phyloP scores from a whole-genome alignment of 2,113 vertebrate genomes.

The Lagopus muta region DNA sequence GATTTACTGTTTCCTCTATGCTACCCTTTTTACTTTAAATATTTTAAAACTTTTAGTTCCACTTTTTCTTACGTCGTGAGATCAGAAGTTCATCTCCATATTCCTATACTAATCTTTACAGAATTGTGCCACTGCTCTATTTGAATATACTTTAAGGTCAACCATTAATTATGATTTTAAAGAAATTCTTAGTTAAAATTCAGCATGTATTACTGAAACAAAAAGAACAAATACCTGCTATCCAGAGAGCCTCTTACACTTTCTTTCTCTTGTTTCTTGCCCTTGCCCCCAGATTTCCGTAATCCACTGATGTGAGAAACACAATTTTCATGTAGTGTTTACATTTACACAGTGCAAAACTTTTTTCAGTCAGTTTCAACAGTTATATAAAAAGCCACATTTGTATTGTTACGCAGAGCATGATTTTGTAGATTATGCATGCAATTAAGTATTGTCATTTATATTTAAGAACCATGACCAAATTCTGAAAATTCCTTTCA shows the following conservation, averaged over 20 bases:
- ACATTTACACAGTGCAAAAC: not conserved
- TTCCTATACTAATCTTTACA: not conserved
- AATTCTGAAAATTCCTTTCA: not conserved
- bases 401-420: not conserved
- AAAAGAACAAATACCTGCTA: constrained; percentile 82
- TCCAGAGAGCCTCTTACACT: constrained; percentile 85
- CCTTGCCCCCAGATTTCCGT: constrained; percentile 91
- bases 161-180: not conserved
- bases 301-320: constrained; percentile 80
- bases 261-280: constrained; percentile 91
- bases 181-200: not conserved
- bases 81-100: not conserved
- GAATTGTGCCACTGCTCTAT: not conserved
- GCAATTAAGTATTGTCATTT: not conserved
- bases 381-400: not conserved
- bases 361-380: not conserved
- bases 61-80: not conserved
- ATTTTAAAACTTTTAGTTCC: no score
- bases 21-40: not conserved
- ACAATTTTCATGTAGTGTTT: not conserved
- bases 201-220: not conserved
- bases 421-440: not conserved
- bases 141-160: not conserved
- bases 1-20: not conserved
- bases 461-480: not conserved